A percentile compares a stretch with the other conserved stretches of the same genome.
phyloP scores from a whole-genome alignment of 37 sponge, comb jelly and placozoan species.

The Theonella swinhoei region DNA sequence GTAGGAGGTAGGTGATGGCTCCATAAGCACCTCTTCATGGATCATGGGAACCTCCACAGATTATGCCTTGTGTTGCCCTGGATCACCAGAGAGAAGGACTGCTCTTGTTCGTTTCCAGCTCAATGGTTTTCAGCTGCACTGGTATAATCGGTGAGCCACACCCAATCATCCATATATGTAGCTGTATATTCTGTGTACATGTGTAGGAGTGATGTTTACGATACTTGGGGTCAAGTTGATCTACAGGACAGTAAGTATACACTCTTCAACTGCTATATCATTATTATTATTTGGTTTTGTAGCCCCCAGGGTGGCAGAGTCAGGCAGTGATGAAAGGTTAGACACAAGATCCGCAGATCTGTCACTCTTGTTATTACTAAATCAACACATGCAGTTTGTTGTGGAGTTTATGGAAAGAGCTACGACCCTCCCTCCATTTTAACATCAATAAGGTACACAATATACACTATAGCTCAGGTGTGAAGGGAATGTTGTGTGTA shows the following conservation, averaged over 20 bases:
- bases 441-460: conserved; percentile 28
- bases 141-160: conserved; percentile 74
- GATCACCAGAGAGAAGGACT: not conserved
- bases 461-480: not conserved
- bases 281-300: not conserved
- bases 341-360: not conserved
- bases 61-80: not conserved
- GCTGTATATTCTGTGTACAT: not conserved
- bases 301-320: not conserved
- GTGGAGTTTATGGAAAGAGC: conserved; percentile 43
- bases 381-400: conserved; percentile 11
- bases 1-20: conserved; percentile 11
- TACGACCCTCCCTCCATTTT: conserved; percentile 50
- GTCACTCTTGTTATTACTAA: not conserved
- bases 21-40: too few species aligned
- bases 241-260: conserved; percentile 10
- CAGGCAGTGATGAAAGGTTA: not conserved
- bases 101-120: conserved; percentile 43
- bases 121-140: conserved; percentile 73
- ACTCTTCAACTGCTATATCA: too few species aligned
- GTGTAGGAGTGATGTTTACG: conserved; percentile 57
- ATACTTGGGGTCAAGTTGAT: conserved; percentile 26
- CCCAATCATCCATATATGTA: not conserved
- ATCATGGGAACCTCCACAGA: too few species aligned
- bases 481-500: not conserved